Base-by-base conservation (phyloP, 1,140 invertebrate species). In the Heliconius himera region DNA sequence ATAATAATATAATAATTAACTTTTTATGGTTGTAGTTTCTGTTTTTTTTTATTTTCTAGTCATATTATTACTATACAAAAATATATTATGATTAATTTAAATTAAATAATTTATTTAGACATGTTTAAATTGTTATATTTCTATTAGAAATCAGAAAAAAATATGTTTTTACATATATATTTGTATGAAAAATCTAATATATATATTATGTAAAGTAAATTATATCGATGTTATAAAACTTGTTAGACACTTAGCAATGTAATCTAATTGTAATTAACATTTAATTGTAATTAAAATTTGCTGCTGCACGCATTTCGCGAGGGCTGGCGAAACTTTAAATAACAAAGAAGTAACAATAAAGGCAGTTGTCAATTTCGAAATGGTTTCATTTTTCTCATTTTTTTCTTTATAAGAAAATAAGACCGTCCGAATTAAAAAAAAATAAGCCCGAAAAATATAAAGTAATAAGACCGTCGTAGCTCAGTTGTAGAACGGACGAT, bases 311-410 rank as follows among this genome's bases (percentile, higher is more conserved):
- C 92, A 92, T 93, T 93, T 94, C 92, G 92, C 86, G 74, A 88
- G 89, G 91, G 91, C 92, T 94, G 92, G 89, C 92, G 92, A 91
- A 92, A 91, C 91, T 82, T 82, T 73, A 81, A 80, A 89, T 85
- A 78, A 86, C 88, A 83, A 74, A 81, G 83, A 84, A 81, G 77
- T 77, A 82, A 82, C 79, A 91, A 90, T 93, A 93, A 90, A 93
- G 78, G 89, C 90, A 90, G 88, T 89, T 91, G 87, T 91, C 88
- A 90, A 91, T 90, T 90, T 87, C 81, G 81, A 78, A 51, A 74
- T 83, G 81, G 74, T 83, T 86, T 90, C 76, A 85, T 88, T 88
- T 85, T 13, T 74, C 26, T 26, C 11, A 13, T n/a, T 56, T n/a
- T 33, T 36, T n/a, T n/a, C n/a, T n/a, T n/a, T n/a, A n/a, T n/a